Conservation (phyloP, 2,113 vertebrate species). For the Campylomormyrus tamandua region DNA sequence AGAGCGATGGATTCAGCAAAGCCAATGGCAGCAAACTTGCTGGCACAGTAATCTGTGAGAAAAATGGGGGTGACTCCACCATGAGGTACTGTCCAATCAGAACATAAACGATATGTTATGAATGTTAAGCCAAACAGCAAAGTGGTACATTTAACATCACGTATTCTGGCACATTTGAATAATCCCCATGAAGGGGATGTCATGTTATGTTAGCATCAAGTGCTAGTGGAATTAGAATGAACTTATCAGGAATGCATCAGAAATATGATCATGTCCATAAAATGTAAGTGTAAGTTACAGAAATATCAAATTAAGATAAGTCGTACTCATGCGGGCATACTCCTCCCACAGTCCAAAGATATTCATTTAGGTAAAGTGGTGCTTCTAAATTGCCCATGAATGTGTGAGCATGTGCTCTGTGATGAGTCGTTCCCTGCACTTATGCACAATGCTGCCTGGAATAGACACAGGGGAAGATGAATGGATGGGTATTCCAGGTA, state of each 20-base stretch:
- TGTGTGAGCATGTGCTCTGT: background rate
- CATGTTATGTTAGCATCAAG: too few species aligned
- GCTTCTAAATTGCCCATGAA: background rate
- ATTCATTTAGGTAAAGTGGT: background rate
- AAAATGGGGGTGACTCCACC: slow-evolving; percentile 10
- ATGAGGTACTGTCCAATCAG: background rate
- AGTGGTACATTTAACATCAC: background rate
- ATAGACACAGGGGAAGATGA: background rate
- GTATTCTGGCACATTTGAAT: background rate
- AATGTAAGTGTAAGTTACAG: background rate
- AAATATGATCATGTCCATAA: background rate
- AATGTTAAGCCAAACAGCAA: background rate
- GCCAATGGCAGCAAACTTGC: slow-evolving; percentile 67
- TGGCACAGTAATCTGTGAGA: slow-evolving; percentile 73
- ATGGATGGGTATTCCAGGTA: background rate
- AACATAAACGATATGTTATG: background rate
- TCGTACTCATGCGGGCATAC: background rate
- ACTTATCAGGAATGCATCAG: too few species aligned
- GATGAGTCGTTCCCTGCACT: background rate
- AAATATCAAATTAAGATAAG: background rate
- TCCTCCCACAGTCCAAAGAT: background rate
- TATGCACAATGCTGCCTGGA: background rate
- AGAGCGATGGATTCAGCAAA: slow-evolving; percentile 61
- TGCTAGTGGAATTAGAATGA: too few species aligned
- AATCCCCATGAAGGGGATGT: background rate